Evolutionary conservation across 2,797 vertebrate species (phyloP).

Genomic region (Darevskia mixta): DNA sequence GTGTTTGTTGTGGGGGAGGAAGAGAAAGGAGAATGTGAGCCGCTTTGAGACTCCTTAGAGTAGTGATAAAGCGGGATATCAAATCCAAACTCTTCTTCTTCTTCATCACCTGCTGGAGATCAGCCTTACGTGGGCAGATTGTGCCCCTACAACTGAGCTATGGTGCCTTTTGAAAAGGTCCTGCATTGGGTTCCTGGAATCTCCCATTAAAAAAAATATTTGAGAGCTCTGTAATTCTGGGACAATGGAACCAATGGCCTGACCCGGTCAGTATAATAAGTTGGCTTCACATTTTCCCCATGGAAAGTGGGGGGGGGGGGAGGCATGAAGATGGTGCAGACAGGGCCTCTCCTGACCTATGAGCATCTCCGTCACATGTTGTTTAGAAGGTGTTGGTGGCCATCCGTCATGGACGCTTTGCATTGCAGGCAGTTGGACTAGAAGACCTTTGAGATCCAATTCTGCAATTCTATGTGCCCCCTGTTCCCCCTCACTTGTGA

Average conservation of each 20-base stretch:
- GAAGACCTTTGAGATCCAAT: too few relatives aligned
- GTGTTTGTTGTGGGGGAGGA: too few relatives aligned
- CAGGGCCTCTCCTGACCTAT: not conserved
- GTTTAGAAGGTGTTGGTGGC: not conserved
- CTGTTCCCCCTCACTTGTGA: not conserved
- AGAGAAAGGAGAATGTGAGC: too few relatives aligned
- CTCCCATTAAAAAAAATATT: not conserved
- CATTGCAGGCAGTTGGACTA: too few relatives aligned
- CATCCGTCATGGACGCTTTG: too few relatives aligned
- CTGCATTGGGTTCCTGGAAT: not conserved
- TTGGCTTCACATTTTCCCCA: not conserved
- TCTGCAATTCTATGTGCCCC: too few relatives aligned
- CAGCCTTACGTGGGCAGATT: not conserved
- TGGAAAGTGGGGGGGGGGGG: not conserved
- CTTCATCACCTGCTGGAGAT: not conserved
- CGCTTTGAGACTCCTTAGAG: too few relatives aligned
- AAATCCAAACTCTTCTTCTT: too few relatives aligned
- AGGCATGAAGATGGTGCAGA: not conserved
- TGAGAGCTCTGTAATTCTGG: not conserved
- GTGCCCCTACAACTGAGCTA: not conserved
- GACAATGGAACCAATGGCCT: not conserved
- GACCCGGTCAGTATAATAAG: not conserved
- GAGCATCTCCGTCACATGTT: not conserved
- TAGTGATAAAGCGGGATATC: too few relatives aligned
- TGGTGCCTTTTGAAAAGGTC: not conserved